Base-by-base conservation (phyloP, 2,113 vertebrate species). In the Carassius carassius region DNA sequence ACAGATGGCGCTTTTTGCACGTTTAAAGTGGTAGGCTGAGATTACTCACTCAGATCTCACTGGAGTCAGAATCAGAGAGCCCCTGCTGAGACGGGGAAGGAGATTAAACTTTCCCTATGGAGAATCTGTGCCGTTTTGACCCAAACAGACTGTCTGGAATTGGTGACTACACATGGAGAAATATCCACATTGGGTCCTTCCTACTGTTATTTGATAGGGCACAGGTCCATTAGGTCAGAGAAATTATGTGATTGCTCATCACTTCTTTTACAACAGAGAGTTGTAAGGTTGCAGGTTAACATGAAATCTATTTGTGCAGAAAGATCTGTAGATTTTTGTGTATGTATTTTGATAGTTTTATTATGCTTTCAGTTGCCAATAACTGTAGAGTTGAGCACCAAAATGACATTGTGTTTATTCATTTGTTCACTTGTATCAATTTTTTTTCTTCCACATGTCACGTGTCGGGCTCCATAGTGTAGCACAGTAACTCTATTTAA, bases 101-200 rank as follows among this genome's bases (percentile, higher is more conserved):
- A 82, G 80, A 82, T 70, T 82, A 82, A 82, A 7, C 47, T 56
- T 54, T 82, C 80, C 80, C 80, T 72, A 65, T 41, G 49, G 80
- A 82, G 80, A 82, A 82, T 82, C 47, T 56, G 44, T 72, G 29
- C 29, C 32, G 32, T 82, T 35, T 72, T 70, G 67, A 72, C 80
- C 80, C 21, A 72, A 82, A 82, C 80, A 82, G 49, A 82, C 80
- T 72, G 65, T 72, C 12, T 54, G 47, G 23, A 51, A 69, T 80
- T n/a, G 63, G 17, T 67, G 25, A 11, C 23, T 70, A 14, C 25
- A 72, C 16, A 72, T 17, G 17, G 21, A 56, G 25, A 65, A 37
- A 82, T 82, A 11, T 82, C 29, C 12, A 78, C 21, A 56, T 32
- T 23, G 19, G n/a, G 23, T 76, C 74, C 23, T 67, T 67, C 2